phyloP scores from a whole-genome alignment of 2,888 invertebrate genomes.

The Adela reaumurella region DNA sequence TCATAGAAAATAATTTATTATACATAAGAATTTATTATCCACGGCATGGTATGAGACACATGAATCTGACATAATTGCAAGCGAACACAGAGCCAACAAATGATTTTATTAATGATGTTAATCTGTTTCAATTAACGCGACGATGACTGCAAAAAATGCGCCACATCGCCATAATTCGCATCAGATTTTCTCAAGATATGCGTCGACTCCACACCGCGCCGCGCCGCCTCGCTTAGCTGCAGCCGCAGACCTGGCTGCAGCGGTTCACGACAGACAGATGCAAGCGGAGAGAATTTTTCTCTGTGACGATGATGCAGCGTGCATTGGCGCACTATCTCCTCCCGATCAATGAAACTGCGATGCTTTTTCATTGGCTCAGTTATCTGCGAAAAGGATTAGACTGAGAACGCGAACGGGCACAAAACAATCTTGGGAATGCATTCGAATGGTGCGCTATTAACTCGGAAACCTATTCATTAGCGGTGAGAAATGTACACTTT shows the following conservation, averaged over 20 bases:
- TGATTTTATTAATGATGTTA: conserved; percentile 27
- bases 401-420: not conserved
- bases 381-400: conserved; percentile 26
- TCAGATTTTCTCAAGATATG: conserved; percentile 26
- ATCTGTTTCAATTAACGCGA: conserved; percentile 28
- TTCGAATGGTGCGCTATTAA: conserved; percentile 16
- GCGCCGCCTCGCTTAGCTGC: not conserved
- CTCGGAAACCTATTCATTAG: conserved; percentile 9
- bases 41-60: too few relatives aligned
- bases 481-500: not conserved
- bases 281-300: too few relatives aligned
- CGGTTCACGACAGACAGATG: too few relatives aligned
- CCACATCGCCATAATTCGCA: conserved; percentile 26
- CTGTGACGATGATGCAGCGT: too few relatives aligned
- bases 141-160: conserved; percentile 27
- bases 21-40: too few relatives aligned
- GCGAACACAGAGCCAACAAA: conserved; percentile 21
- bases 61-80: too few relatives aligned
- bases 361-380: conserved; percentile 24
- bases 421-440: conserved; percentile 9
- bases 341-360: conserved; percentile 27
- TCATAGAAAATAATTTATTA: too few relatives aligned
- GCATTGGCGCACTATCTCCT: conserved; percentile 18
- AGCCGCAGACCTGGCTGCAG: too few relatives aligned
- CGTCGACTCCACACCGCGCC: too few relatives aligned